A percentile compares a stretch with the other conserved stretches of the same genome.
phyloP scores from a whole-genome alignment of 2,113 vertebrate species.

The Dasyprocta punctata region DNA sequence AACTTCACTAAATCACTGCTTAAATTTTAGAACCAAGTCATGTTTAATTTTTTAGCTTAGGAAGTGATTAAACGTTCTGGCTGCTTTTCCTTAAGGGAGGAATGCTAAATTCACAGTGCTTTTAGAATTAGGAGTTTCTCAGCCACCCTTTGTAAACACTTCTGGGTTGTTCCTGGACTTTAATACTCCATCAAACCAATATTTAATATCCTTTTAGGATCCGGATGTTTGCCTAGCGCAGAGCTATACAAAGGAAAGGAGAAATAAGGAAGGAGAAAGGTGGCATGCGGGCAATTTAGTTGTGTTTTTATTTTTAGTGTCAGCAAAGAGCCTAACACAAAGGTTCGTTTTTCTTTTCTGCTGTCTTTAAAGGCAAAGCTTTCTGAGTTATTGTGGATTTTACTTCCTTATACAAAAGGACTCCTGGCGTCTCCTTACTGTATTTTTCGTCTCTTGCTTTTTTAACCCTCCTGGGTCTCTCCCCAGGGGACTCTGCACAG shows the following conservation, averaged over 20 bases:
- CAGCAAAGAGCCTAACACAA: constrained; percentile 32
- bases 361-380: neutral
- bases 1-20: neutral
- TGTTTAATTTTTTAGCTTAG: neutral
- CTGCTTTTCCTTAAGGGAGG: neutral
- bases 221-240: constrained; percentile 63
- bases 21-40: neutral
- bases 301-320: constrained; percentile 17
- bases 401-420: neutral
- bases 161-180: neutral
- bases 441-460: neutral
- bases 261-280: constrained; percentile 44
- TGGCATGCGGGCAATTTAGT: neutral
- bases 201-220: constrained; percentile 53
- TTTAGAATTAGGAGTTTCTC: neutral
- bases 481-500: neutral
- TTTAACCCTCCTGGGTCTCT: too few relatives aligned
- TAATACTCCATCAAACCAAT: constrained; percentile 37
- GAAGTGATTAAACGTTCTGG: neutral
- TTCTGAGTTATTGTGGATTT: neutral
- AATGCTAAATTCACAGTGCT: neutral
- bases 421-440: neutral
- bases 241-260: neutral
- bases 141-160: constrained; percentile 46
- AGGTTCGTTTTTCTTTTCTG: neutral